Evolutionary conservation across 2,797 vertebrate genomes (phyloP), one percentile per base, ranked within the genome.

Genomic region (Picus viridis): DNA sequence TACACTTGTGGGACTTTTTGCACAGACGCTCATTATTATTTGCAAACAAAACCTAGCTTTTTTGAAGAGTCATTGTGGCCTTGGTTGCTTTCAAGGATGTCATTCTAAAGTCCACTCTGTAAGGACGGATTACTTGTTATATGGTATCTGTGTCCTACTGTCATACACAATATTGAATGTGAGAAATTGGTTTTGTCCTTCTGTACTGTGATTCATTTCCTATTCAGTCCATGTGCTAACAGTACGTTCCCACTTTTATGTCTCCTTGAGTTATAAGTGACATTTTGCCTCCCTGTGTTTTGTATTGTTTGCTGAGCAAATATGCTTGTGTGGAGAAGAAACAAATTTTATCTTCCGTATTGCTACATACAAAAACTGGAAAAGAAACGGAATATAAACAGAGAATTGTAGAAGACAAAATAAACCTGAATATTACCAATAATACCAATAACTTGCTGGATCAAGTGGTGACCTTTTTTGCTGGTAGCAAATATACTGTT

Each of bases 201-300:
- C 90, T 0, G 1, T 90, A 32, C 86, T 70, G 59, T 80, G 82
- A 73, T 93, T 95, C 79, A 91, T 90, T 97, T 6, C 0, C 62
- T 92, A 56, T 94, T 95, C 89, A 77, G 54, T 13, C 82, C 47
- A 7, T 89, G 82, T 27, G 53, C 85, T 94, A 73, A 62, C 65
- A 65, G 87, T 70, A 47, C 6, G 0, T 95, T 81, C 81, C 86
- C 68, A 7, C 10, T 82, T 94, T 92, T 70, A 47, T 86, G 68
- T 93, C 68, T 94, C 87, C 88, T 87, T 88, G 91, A 96, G 90
- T 76, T 78, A 47, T 74, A 74, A 88, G 81, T 97, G 96, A 93
- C 88, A 90, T 96, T 97, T 97, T 95, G 68, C 86, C 89, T 95
- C 80, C 90, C 71, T 65, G 72, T 90, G 68, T 84, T 94, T 95